A percentile compares a stretch with the other conserved stretches of the same genome.
Conservation (phyloP, 1,140 invertebrate genomes). For the Meloidogyne floridensis region DNA sequence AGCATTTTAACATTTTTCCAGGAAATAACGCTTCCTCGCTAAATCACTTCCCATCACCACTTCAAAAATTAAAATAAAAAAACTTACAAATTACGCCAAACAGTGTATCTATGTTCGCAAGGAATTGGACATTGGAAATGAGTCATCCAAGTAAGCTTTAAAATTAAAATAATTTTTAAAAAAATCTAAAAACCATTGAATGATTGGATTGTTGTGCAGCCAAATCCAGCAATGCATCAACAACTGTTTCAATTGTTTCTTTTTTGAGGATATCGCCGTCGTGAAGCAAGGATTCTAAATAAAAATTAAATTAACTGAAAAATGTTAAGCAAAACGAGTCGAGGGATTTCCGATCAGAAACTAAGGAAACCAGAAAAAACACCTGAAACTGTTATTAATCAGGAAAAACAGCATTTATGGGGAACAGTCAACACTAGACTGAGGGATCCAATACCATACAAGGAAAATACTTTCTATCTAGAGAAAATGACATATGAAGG, state of each 20-base stretch:
- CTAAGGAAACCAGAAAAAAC: too few species aligned
- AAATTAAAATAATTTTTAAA: neutral
- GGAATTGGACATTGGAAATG: constrained; percentile 55
- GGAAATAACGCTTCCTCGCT: too few species aligned
- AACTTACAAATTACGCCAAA: constrained; percentile 52
- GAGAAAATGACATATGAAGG: too few species aligned
- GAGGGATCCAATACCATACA: too few species aligned
- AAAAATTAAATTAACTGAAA: constrained; percentile 18
- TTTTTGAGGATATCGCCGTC: constrained; percentile 46
- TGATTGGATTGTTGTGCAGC: constrained; percentile 48
- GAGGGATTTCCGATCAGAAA: too few species aligned
- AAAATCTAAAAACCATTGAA: constrained; percentile 34
- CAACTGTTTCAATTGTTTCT: constrained; percentile 39
- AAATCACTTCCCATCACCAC: neutral
- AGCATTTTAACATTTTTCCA: neutral
- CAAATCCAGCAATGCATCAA: constrained; percentile 39
- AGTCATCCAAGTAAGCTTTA: constrained; percentile 21
- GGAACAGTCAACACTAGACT: too few species aligned
- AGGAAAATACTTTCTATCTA: neutral
- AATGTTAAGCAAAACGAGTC: too few species aligned
- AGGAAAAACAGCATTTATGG: too few species aligned
- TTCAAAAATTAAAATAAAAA: neutral
- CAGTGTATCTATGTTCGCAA: constrained; percentile 46
- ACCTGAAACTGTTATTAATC: too few species aligned
- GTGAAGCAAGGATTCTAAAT: constrained; percentile 14